Percentiles rank a stretch among this genome's conserved stretches.
These are phyloP conservation scores for Heterodera filipjevi DNA, from an alignment of 2,888 invertebrate species.

Conservation along the genomic window DNA sequence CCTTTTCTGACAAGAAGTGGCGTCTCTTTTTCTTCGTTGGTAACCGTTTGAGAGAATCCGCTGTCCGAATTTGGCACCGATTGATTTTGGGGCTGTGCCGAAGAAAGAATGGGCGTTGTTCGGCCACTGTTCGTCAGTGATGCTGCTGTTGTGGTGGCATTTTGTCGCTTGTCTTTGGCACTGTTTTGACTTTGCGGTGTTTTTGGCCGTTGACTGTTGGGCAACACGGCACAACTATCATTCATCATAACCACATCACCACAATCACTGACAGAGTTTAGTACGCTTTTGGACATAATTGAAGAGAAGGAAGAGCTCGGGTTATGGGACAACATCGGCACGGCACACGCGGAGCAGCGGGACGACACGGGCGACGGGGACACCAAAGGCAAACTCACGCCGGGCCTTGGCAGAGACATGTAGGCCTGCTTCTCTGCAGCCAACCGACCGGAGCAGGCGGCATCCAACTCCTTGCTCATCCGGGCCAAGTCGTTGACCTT, in stretches of 20 bases:
- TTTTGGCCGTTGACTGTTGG: neutral
- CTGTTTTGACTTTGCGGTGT: neutral
- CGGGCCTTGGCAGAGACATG: constrained; percentile 90
- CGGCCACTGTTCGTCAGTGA: neutral
- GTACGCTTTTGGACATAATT: neutral
- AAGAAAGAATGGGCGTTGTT: neutral
- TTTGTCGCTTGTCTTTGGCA: neutral
- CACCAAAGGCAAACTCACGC: constrained; percentile 72
- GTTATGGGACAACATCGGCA: neutral
- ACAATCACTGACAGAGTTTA: constrained; percentile 17
- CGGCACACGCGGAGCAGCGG: neutral
- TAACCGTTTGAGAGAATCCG: constrained; percentile 10
- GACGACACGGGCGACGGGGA: constrained; percentile 27
- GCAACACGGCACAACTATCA: constrained; percentile 19
- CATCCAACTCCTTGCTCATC: constrained; percentile 66
- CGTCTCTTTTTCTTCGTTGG: neutral
- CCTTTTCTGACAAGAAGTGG: neutral
- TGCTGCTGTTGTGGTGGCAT: neutral
- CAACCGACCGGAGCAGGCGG: constrained; percentile 62
- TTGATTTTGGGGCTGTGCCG: constrained; percentile 1
- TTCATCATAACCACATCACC: constrained; percentile 1
- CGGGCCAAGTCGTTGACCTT: constrained; percentile 73
- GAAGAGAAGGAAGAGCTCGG: constrained; percentile 5
- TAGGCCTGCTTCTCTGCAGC: constrained; percentile 78
- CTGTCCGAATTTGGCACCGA: constrained; percentile 17